Evolutionary conservation across 2,113 vertebrate species (phyloP).

Genomic region (Synchiropus splendidus): DNA sequence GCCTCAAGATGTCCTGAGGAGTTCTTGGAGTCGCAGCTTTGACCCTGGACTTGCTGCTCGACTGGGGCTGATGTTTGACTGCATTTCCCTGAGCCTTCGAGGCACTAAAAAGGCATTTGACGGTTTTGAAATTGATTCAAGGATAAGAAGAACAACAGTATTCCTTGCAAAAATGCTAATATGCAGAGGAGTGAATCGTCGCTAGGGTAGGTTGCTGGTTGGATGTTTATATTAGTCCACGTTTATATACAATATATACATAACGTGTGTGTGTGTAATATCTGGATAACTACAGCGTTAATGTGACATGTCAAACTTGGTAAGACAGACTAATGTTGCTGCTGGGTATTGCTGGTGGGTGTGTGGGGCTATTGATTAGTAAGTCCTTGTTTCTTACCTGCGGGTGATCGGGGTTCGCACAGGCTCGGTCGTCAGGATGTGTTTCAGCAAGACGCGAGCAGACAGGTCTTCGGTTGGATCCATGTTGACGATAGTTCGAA

Average conservation of each 20-base stretch:
- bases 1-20: slow-evolving; percentile 48
- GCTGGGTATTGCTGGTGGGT: no score
- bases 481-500: slow-evolving; percentile 46
- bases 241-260: no score
- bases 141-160: not conserved
- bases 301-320: not conserved
- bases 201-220: no score
- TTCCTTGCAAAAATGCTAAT: no score
- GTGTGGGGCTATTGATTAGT: no score
- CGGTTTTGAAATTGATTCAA: not conserved
- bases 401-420: slow-evolving; percentile 54
- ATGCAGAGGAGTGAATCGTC: no score
- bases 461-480: slow-evolving; percentile 57
- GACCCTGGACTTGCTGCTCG: slow-evolving; percentile 23
- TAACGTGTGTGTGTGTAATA: no score
- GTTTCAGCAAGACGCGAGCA: slow-evolving; percentile 52
- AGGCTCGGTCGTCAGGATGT: slow-evolving; percentile 48
- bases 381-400: slow-evolving; percentile 21
- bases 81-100: not conserved
- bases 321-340: no score
- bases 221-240: no score
- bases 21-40: slow-evolving; percentile 27
- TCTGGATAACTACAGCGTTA: no score
- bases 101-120: slow-evolving; percentile 12
- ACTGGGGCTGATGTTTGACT: slow-evolving; percentile 25